Evolutionary conservation across 1,140 invertebrate genomes (phyloP).

Genomic region (Formica selysi): DNA sequence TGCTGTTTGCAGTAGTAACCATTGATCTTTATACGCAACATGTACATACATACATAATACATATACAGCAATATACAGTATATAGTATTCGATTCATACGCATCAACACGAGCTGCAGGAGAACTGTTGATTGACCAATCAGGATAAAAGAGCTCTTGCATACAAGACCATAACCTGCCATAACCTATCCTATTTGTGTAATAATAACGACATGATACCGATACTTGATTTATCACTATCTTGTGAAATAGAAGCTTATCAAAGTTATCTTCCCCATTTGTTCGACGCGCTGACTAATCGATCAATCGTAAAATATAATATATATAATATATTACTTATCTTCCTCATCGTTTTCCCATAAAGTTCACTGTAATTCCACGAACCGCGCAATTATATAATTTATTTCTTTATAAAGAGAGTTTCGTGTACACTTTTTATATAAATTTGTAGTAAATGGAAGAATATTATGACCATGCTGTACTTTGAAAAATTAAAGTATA

Average conservation of each 20-base stretch:
- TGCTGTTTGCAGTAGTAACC: no score
- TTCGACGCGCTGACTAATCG: constrained; percentile 68
- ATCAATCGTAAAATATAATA: constrained; percentile 12
- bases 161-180: no score
- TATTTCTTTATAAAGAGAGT: not conserved
- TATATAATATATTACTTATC: no score
- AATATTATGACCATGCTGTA: not conserved
- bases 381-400: not conserved
- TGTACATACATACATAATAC: no score
- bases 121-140: no score
- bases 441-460: not conserved
- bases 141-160: no score
- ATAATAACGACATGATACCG: constrained; percentile 12
- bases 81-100: no score
- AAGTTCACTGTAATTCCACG: not conserved
- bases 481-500: not conserved
- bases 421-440: not conserved
- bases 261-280: constrained; percentile 62
- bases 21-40: no score
- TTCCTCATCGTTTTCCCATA: not conserved
- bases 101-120: no score
- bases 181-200: no score
- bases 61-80: no score
- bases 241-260: constrained; percentile 68
- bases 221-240: constrained; percentile 64